These are phyloP conservation scores for Synaphobranchus kaupii DNA, from an alignment of 2,797 vertebrate genomes.

Conservation along the genomic window DNA sequence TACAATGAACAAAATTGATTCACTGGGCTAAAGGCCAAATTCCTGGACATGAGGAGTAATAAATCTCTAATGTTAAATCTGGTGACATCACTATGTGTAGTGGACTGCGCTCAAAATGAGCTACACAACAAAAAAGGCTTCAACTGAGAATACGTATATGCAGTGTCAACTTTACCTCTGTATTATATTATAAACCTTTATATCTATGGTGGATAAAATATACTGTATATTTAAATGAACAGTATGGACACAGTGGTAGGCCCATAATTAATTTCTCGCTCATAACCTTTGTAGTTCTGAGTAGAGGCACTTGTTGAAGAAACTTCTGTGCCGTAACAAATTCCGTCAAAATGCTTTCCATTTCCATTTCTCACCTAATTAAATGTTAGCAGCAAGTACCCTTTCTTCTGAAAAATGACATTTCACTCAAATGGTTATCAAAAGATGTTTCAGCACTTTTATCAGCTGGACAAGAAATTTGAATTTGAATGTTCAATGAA, in stretches of 20 bases:
- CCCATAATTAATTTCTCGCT: not conserved
- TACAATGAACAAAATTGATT: not conserved
- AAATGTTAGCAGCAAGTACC: not conserved
- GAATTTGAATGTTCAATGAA: not conserved
- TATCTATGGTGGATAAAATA: not conserved
- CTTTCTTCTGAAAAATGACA: not conserved
- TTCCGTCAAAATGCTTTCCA: not conserved
- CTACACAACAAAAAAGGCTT: not conserved
- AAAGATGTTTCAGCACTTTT: not conserved
- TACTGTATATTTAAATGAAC: not conserved
- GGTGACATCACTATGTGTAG: not conserved
- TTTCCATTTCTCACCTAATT: not conserved
- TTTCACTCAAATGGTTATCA: not conserved
- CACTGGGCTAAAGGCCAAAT: not conserved
- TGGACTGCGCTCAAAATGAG: not conserved
- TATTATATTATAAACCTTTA: not conserved
- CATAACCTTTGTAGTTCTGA: not conserved
- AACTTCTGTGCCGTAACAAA: not conserved
- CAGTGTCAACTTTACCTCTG: not conserved
- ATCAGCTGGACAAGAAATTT: not conserved
- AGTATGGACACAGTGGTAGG: not conserved
- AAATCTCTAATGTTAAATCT: not conserved
- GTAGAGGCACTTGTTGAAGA: not conserved
- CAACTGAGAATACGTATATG: not conserved
- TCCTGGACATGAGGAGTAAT: not conserved